Evolutionary conservation across 2,113 vertebrate genomes (phyloP).

Genomic region (Oenanthe oenanthe): DNA sequence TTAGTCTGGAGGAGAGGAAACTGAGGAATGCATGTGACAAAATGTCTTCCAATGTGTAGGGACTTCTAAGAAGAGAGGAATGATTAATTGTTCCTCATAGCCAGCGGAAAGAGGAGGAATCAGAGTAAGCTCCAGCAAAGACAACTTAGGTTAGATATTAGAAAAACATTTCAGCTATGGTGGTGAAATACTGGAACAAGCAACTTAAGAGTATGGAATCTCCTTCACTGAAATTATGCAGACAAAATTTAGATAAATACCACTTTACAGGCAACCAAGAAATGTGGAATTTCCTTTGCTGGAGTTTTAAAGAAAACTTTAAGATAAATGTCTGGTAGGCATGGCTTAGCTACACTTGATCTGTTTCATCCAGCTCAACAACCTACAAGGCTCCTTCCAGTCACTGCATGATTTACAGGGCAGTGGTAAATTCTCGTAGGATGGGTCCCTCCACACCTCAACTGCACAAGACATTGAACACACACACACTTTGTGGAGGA

Average conservation of each 20-base stretch:
- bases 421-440: neutral
- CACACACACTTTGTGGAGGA: neutral
- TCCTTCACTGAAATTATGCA: constrained; percentile 32
- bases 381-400: constrained; percentile 10
- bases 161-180: constrained; percentile 43
- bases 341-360: constrained; percentile 19
- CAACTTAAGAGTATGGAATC: neutral
- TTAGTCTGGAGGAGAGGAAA: constrained; percentile 62
- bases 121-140: constrained; percentile 34
- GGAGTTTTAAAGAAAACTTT: neutral
- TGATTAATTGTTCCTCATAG: constrained; percentile 13
- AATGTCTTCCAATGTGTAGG: neutral
- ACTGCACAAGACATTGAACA: neutral
- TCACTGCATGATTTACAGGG: neutral
- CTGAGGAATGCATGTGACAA: constrained; percentile 36
- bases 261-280: constrained; percentile 24
- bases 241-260: constrained; percentile 52
- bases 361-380: neutral
- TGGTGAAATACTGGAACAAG: neutral
- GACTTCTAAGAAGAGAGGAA: constrained; percentile 15
- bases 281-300: constrained; percentile 38
- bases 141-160: constrained; percentile 18
- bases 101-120: neutral
- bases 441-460: neutral
- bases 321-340: constrained; percentile 16